Conservation (phyloP, 2,888 invertebrate genomes). For the Pemphredon lugubris region DNA sequence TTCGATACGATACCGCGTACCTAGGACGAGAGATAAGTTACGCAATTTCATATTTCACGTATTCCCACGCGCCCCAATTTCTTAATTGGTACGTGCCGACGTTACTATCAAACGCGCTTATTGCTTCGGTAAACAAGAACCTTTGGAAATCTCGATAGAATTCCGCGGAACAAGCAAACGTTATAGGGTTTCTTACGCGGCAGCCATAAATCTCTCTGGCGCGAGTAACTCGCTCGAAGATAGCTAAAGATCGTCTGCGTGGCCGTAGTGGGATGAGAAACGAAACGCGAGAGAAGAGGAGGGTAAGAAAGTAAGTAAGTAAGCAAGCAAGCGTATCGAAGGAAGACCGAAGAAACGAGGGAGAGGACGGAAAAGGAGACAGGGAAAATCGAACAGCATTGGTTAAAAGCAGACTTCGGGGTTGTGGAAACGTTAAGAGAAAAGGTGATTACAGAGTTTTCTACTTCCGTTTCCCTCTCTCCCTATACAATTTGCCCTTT, state of each 20-base stretch:
- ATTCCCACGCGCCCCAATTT: constrained; percentile 8
- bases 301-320: neutral
- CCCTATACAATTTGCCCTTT: constrained; percentile 31
- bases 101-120: constrained; percentile 48
- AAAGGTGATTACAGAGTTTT: constrained; percentile 53
- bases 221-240: constrained; percentile 54
- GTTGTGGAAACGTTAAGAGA: constrained; percentile 48
- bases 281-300: constrained; percentile 18
- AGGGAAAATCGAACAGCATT: neutral
- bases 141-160: constrained; percentile 55
- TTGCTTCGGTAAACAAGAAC: constrained; percentile 31
- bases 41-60: neutral
- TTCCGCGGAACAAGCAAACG: constrained; percentile 48
- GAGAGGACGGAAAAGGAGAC: constrained; percentile 5
- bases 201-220: constrained; percentile 54
- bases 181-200: constrained; percentile 52
- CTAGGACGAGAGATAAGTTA: too few species aligned
- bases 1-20: too few species aligned
- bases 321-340: neutral
- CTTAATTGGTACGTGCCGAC: constrained; percentile 45
- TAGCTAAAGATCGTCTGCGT: constrained; percentile 49
- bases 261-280: constrained; percentile 30
- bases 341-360: neutral
- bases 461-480: constrained; percentile 9
- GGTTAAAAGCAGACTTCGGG: constrained; percentile 36